Evolutionary conservation across 2,797 vertebrate genomes (phyloP), one percentile per base, ranked within the genome.

Genomic region (Allenopithecus nigroviridis): DNA sequence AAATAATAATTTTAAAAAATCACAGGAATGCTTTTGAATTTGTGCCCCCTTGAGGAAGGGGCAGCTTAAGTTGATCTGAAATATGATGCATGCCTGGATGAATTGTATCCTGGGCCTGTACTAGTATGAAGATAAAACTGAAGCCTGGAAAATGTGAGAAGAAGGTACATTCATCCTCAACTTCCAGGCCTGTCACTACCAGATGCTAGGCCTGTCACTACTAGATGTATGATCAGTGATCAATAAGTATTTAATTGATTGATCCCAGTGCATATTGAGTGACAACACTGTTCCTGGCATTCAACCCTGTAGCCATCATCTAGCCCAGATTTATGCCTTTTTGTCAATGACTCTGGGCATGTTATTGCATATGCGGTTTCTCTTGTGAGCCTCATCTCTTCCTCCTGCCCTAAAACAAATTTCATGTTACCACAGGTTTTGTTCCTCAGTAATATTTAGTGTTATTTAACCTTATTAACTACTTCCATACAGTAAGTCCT

Each of bases 351-450:
- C 85, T 26, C 28, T 14, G 59, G 83, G 78, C 21, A 84, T 8
- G 22, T 87, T 61, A 39, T 17, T 68, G 24, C 26, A 24, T 79
- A 30, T 64, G 30, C 7, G 22, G 5, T 76, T 86, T 96, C 55
- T 94, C 41, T 70, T 59, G 5, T 5, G 89, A 93, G 30, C 5
- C 33, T 55, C 28, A 43, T n/a, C 46, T 84, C 24, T 95, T 50
- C 16, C 78, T 95, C 26, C 33, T 64, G 22, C 19, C 86, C 70
- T 76, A 59, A 95, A 91, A 64, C n/a, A 94, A 87, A 95, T 79
- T 88, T 83, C 36, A 30, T 30, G 64, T 68, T 24, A 26, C 28
- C 13, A 39, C 53, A 83, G 28, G 19, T 39, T 55, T 53, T 95
- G 10, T 85, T 61, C 12, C 33, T 92, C 30, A 5, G 0, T 39